Evolutionary conservation across 2,888 invertebrate species (phyloP).

Genomic region (Brenthis hecate): DNA sequence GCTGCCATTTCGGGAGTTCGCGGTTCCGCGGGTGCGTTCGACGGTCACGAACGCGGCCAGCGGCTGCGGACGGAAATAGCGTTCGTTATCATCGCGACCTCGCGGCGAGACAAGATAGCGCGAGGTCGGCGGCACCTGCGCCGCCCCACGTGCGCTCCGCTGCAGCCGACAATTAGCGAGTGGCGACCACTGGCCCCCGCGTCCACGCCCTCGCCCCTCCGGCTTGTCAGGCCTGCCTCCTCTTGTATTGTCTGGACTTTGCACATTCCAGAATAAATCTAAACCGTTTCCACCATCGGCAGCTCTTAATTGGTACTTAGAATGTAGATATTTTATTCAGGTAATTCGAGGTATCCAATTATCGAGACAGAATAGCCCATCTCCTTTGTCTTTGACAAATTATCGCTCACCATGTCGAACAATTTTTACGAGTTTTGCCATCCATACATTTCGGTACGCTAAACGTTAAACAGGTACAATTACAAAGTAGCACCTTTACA

Average conservation of each 20-base stretch:
- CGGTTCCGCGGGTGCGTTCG: slow-evolving; percentile 67
- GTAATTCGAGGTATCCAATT: slow-evolving; percentile 2
- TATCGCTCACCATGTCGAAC: not conserved
- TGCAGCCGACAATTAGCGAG: slow-evolving; percentile 56
- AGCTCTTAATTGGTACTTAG: not conserved
- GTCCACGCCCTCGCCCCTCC: slow-evolving; percentile 37
- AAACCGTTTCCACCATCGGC: slow-evolving; percentile 3
- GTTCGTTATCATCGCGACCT: slow-evolving; percentile 79
- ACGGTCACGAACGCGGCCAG: slow-evolving; percentile 66
- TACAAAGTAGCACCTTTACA: not conserved
- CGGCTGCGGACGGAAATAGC: slow-evolving; percentile 71
- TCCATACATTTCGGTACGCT: not conserved
- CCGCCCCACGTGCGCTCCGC: slow-evolving; percentile 67
- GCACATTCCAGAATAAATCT: slow-evolving; percentile 38
- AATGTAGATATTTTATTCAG: not conserved
- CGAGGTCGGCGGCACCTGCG: slow-evolving; percentile 78
- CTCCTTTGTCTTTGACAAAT: not conserved
- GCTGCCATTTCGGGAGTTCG: slow-evolving; percentile 63
- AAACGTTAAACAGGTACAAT: too few relatives aligned
- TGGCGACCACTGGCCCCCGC: slow-evolving; percentile 39
- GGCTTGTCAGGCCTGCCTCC: slow-evolving; percentile 23
- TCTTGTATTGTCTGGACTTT: slow-evolving; percentile 36
- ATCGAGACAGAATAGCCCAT: slow-evolving; percentile 5
- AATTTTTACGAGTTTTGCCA: not conserved
- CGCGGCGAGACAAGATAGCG: slow-evolving; percentile 75